Conservation (phyloP, 2,797 vertebrate genomes). For the Fratercula arctica region DNA sequence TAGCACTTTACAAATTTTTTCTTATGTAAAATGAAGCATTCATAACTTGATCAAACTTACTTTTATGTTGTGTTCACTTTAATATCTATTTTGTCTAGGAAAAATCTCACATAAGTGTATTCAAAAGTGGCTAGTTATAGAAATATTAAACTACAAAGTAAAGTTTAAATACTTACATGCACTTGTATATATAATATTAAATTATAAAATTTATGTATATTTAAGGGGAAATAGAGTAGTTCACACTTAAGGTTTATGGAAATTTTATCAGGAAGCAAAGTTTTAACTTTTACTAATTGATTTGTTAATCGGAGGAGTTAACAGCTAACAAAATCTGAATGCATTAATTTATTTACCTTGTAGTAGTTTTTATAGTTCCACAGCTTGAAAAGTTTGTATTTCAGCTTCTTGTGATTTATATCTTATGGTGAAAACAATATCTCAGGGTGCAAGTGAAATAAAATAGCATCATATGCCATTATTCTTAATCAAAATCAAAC, state of each 20-base stretch:
- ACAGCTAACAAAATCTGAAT: neutral
- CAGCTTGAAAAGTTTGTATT: neutral
- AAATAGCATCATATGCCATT: neutral
- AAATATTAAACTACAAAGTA: neutral
- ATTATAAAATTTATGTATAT: neutral
- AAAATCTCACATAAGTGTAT: neutral
- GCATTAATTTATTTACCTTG: neutral
- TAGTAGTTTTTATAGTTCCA: neutral
- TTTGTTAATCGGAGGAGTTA: neutral
- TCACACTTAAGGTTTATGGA: neutral
- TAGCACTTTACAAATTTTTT: neutral
- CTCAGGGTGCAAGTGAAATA: conserved; percentile 25
- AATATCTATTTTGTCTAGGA: neutral
- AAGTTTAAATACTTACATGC: neutral
- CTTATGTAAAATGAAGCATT: neutral
- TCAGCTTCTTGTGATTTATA: neutral
- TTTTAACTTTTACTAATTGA: neutral
- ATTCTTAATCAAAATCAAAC: conserved; percentile 16
- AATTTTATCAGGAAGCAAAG: neutral
- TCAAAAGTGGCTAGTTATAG: neutral
- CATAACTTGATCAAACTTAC: neutral
- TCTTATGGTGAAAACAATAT: neutral
- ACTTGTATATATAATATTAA: neutral
- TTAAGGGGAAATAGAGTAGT: neutral
- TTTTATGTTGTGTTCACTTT: neutral